Conservation (phyloP, 2,113 vertebrate genomes). For the Riparia riparia region DNA sequence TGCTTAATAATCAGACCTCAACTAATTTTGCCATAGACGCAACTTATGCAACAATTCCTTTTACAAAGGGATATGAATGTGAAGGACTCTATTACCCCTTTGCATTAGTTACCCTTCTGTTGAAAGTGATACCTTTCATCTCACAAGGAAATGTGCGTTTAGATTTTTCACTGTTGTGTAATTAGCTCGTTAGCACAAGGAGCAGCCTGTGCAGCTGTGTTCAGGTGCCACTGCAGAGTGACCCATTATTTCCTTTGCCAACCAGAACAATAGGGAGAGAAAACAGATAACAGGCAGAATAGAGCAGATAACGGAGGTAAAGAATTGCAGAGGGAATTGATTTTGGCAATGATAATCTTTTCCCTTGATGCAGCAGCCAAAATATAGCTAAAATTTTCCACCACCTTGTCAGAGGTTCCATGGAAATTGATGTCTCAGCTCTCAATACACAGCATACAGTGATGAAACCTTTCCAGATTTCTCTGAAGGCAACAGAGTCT, state of each 20-base stretch:
- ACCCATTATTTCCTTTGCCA: constrained; percentile 64
- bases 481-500: background rate
- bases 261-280: constrained; percentile 64
- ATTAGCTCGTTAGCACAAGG: constrained; percentile 6
- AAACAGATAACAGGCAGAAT: constrained; percentile 56
- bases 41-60: background rate
- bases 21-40: background rate
- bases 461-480: constrained; percentile 44
- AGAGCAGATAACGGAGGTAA: constrained; percentile 59
- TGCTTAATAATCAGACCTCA: constrained; percentile 1
- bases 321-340: constrained; percentile 63
- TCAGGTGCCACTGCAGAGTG: constrained; percentile 46
- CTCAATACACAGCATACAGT: background rate
- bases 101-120: background rate
- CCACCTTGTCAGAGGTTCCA: constrained; percentile 60
- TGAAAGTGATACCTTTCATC: constrained; percentile 49
- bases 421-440: constrained; percentile 65
- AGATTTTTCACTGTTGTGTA: constrained; percentile 48
- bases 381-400: constrained; percentile 73
- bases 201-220: constrained; percentile 40
- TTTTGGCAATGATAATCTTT: constrained; percentile 67
- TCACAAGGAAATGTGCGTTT: constrained; percentile 44
- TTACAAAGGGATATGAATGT: background rate
- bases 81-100: background rate
- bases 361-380: constrained; percentile 61